Evolutionary conservation across 1,140 invertebrate genomes (phyloP).

Genomic region (Atopsyche davidsoni): DNA sequence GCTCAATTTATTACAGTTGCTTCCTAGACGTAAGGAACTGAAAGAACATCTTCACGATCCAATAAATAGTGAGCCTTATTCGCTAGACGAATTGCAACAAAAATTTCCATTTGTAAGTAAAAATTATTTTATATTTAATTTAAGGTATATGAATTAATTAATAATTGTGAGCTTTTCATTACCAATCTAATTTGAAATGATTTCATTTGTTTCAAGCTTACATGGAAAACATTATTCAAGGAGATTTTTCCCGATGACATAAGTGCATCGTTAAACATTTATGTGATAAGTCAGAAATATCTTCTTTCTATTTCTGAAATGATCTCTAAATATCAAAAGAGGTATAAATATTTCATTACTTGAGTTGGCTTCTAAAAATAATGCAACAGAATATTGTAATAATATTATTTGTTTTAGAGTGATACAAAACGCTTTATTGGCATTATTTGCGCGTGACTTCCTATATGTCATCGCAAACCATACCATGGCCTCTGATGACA

Average conservation of each 20-base stretch:
- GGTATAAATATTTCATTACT: constrained; percentile 26
- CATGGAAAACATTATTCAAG: constrained; percentile 34
- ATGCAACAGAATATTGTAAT: constrained; percentile 4
- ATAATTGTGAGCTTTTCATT: background rate
- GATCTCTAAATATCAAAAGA: constrained; percentile 32
- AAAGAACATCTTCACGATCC: constrained; percentile 27
- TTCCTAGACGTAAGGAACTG: constrained; percentile 34
- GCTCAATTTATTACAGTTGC: constrained; percentile 30
- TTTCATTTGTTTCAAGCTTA: constrained; percentile 29
- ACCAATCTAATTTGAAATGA: constrained; percentile 6
- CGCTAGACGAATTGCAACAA: constrained; percentile 30
- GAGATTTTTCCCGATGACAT: constrained; percentile 30
- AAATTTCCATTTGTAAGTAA: constrained; percentile 33
- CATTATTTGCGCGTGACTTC: constrained; percentile 46
- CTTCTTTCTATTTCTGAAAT: constrained; percentile 30
- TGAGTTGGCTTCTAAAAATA: background rate
- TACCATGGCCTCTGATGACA: constrained; percentile 38
- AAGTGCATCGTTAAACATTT: constrained; percentile 29
- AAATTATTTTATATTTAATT: constrained; percentile 2
- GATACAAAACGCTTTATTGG: constrained; percentile 46
- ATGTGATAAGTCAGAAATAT: constrained; percentile 33
- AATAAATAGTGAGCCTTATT: constrained; percentile 24
- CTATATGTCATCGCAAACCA: constrained; percentile 43
- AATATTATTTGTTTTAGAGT: constrained; percentile 35
- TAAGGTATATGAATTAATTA: background rate